Conservation (phyloP, 2,113 vertebrate genomes). For the Salvelinus alpinus region DNA sequence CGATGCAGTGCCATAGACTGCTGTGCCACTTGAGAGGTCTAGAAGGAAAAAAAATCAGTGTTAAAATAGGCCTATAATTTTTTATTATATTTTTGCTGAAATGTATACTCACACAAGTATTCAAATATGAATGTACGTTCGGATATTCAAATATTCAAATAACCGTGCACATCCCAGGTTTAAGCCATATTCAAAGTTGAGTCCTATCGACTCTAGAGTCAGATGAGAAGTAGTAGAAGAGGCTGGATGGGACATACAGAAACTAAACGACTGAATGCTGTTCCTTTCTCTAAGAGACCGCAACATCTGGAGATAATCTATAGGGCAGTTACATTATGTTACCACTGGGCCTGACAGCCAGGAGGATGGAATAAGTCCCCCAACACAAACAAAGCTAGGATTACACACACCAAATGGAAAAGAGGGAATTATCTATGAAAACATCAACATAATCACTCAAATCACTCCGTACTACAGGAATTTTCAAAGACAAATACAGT, state of each 20-base stretch:
- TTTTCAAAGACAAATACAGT: neutral
- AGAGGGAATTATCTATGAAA: conserved; percentile 20
- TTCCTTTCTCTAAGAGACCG: conserved; percentile 36
- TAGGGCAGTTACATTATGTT: conserved; percentile 44
- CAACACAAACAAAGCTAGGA: conserved; percentile 30
- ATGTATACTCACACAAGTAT: too few relatives aligned
- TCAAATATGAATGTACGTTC: too few relatives aligned
- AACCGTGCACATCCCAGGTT: too few relatives aligned
- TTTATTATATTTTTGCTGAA: too few relatives aligned
- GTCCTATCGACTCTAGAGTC: neutral
- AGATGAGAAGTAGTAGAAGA: neutral
- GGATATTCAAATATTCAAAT: too few relatives aligned
- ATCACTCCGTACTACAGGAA: neutral
- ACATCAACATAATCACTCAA: conserved; percentile 4
- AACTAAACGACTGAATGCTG: neutral
- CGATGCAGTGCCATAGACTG: too few relatives aligned
- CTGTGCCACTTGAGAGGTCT: too few relatives aligned
- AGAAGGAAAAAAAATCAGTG: too few relatives aligned
- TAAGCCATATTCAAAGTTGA: neutral
- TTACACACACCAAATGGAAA: conserved; percentile 20
- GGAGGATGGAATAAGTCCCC: conserved; percentile 28
- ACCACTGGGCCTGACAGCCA: conserved; percentile 48
- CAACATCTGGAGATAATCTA: conserved; percentile 70
- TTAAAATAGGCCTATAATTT: too few relatives aligned
- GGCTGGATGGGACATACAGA: neutral